A percentile compares a stretch with the other conserved stretches of the same genome.
phyloP scores from a whole-genome alignment of 2,113 vertebrate species.

The Gnathonemus longibarbis region DNA sequence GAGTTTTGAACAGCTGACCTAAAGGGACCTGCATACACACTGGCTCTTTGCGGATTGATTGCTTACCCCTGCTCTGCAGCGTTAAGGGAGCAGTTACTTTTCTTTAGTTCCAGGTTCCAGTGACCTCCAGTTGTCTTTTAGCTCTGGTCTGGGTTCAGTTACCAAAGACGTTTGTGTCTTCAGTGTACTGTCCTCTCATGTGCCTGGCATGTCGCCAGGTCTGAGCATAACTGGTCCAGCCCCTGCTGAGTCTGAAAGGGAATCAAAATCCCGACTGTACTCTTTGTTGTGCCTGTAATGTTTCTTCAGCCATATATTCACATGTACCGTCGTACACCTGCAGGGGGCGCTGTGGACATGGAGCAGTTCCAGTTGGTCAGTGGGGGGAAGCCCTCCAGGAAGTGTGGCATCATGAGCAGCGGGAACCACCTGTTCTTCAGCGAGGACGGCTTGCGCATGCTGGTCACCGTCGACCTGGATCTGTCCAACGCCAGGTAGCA shows the following conservation, averaged over 20 bases:
- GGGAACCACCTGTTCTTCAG: conserved; percentile 97
- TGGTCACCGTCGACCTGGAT: conserved; percentile 88
- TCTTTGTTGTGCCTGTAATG: neutral
- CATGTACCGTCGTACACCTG: neutral
- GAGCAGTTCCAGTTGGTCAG: conserved; percentile 82
- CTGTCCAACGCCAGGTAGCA: conserved; percentile 86
- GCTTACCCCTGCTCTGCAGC: neutral
- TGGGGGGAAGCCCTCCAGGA: conserved; percentile 90
- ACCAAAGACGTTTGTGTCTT: neutral
- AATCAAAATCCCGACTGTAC: neutral
- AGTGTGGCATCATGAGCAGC: conserved; percentile 92
- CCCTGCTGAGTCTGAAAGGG: neutral
- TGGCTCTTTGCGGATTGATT: neutral
- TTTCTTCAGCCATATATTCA: neutral
- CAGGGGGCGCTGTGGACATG: conserved; percentile 74
- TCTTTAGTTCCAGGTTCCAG: neutral
- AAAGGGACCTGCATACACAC: neutral
- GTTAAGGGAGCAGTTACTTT: neutral
- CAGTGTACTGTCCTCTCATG: neutral
- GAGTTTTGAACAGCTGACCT: neutral
- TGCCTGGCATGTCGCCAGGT: neutral
- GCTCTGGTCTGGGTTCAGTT: neutral
- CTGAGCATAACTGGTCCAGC: neutral
- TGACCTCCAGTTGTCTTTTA: neutral
- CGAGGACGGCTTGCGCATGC: conserved; percentile 89